These are phyloP conservation scores for Garra rufa DNA, from an alignment of 2,113 vertebrate species.

Conservation along the genomic window DNA sequence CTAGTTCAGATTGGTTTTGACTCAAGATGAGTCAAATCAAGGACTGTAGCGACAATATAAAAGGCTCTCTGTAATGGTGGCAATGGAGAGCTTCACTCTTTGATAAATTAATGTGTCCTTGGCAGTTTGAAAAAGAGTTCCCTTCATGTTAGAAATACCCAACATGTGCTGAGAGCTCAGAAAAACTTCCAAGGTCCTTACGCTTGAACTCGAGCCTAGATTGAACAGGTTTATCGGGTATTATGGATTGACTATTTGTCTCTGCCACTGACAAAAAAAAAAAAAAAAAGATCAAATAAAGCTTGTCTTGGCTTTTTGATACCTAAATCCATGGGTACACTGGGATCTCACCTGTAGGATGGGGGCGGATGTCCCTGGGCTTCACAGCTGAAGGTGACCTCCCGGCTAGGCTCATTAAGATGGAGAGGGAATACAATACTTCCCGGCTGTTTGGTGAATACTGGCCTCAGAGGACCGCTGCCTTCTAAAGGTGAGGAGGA, in stretches of 20 bases:
- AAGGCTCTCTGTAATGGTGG: conserved; percentile 34
- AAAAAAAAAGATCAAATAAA: neutral
- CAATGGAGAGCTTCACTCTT: conserved; percentile 42
- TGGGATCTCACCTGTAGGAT: conserved; percentile 82
- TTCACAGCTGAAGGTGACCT: conserved; percentile 91
- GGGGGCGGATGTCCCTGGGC: conserved; percentile 88
- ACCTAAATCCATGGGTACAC: neutral
- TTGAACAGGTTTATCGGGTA: neutral
- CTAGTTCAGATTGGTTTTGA: neutral
- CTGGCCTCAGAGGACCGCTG: conserved; percentile 80
- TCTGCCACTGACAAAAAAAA: neutral
- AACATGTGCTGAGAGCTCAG: conserved; percentile 15
- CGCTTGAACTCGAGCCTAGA: neutral
- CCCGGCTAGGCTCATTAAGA: conserved; percentile 83
- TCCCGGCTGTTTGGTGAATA: conserved; percentile 90
- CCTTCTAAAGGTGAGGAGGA: conserved; percentile 76
- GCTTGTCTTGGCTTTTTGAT: neutral
- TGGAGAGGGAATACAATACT: conserved; percentile 88
- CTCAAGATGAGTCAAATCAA: conserved; percentile 68
- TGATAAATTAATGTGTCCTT: conserved; percentile 69
- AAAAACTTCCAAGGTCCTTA: conserved; percentile 33
- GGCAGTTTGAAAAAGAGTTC: conserved; percentile 62
- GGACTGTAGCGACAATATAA: conserved; percentile 59
- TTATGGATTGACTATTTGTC: neutral
- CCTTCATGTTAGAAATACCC: conserved; percentile 49